Evolutionary conservation across 2,888 invertebrate genomes (phyloP).

Genomic region (Eilema depressum): DNA sequence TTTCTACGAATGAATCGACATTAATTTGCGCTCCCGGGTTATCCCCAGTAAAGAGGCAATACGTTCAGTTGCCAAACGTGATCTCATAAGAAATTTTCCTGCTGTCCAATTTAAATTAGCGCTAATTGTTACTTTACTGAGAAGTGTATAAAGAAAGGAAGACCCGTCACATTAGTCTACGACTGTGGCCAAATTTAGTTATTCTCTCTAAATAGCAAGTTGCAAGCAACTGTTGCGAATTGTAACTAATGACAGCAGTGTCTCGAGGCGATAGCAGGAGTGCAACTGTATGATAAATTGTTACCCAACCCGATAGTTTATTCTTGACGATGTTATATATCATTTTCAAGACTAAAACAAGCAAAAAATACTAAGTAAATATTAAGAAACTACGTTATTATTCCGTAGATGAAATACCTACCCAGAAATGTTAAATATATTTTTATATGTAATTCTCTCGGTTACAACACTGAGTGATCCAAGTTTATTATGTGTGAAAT

Average conservation of each 20-base stretch:
- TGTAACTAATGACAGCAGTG: slow-evolving; percentile 74
- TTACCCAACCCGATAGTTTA: slow-evolving; percentile 67
- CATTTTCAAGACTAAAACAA: slow-evolving; percentile 44
- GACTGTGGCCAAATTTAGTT: slow-evolving; percentile 58
- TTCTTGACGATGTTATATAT: slow-evolving; percentile 63
- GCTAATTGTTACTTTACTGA: slow-evolving; percentile 35
- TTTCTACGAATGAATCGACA: slow-evolving; percentile 34
- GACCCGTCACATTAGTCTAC: slow-evolving; percentile 54
- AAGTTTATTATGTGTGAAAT: slow-evolving; percentile 40
- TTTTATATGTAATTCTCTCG: slow-evolving; percentile 19
- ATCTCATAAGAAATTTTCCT: slow-evolving; percentile 55
- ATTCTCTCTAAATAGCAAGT: slow-evolving; percentile 68
- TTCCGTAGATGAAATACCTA: slow-evolving; percentile 38
- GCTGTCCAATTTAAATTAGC: slow-evolving; percentile 51
- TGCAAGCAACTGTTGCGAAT: slow-evolving; percentile 73
- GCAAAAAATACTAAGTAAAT: slow-evolving; percentile 41
- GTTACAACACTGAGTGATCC: slow-evolving; percentile 33
- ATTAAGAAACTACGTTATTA: slow-evolving; percentile 49
- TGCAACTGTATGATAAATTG: slow-evolving; percentile 71
- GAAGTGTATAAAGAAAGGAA: slow-evolving; percentile 35
- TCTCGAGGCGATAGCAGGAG: slow-evolving; percentile 66
- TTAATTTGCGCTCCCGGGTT: slow-evolving; percentile 45
- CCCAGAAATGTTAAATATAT: slow-evolving; percentile 41
- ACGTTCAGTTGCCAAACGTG: slow-evolving; percentile 46
- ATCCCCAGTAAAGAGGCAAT: slow-evolving; percentile 48